Evolutionary conservation across 2,113 vertebrate species (phyloP), one percentile per base, ranked within the genome.

Genomic region (Suncus etruscus): DNA sequence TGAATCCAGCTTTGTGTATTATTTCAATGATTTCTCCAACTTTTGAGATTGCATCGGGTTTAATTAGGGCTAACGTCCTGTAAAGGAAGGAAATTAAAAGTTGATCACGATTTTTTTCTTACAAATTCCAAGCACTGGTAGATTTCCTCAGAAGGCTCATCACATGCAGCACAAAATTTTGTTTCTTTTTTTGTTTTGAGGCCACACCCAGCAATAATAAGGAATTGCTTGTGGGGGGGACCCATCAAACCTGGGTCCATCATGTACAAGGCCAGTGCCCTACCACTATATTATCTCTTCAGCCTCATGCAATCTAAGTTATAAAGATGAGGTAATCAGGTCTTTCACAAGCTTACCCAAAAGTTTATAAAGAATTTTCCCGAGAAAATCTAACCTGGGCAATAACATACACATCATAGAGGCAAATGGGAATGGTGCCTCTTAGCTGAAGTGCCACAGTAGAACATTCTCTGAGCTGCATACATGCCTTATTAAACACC

Each of bases 31-130:
- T 96, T 88, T 99, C 98, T 87, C 99, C 99, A 16, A 98, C 96
- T 96, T 98, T 99, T 63, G 89, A 92, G 50, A 98, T 72, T 77
- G 98, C 98, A 92, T 98, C 98, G 86, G 99, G 99, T 95, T 99
- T 99, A 96, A 99, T 98, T 97, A 99, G 96, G 94, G 98, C 99
- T 91, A 99, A 96, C 0, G 99, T 99, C 97, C 99, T 99, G 75
- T 22, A 48, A 24, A 82, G 45, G 84, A 93, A 95, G 83, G 9
- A 1, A n/a, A 16, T 3, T 87, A 50, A 92, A 94, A 86, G 84
- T 20, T 76, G 25, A 89, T 66, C 61, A 3, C 3, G 75, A 48
- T 18, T 91, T 92, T 87, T 90, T 69, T 66, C 79, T 80, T 18
- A 54, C 45, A 89, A 92, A 48, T 79, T 25, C n/a, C 16, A 84